These are phyloP conservation scores for Tenualosa thibaudeaui DNA, from an alignment of 2,797 vertebrate species.

Conservation along the genomic window DNA sequence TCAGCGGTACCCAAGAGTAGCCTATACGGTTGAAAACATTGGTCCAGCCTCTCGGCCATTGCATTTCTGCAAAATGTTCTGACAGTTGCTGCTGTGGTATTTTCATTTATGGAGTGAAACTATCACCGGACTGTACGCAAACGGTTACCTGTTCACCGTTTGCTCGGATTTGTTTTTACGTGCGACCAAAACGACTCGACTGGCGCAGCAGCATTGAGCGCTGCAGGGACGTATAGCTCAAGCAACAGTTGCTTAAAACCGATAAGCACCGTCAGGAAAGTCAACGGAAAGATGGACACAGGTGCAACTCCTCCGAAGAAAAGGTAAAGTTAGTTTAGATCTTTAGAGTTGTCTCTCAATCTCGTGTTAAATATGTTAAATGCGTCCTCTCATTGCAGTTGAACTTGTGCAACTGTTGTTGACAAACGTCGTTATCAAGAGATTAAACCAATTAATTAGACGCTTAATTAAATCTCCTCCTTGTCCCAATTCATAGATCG, in stretches of 20 bases:
- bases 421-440: not conserved
- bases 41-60: not conserved
- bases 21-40: conserved; percentile 10
- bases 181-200: not conserved
- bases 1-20: not conserved
- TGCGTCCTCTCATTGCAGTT: not conserved
- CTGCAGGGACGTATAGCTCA: not conserved
- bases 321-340: conserved; percentile 71
- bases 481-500: not conserved
- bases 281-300: conserved; percentile 71
- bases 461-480: not conserved
- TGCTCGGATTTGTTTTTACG: not conserved
- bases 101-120: not conserved
- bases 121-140: not conserved
- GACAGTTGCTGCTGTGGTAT: conserved; percentile 10
- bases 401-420: not conserved
- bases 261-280: not conserved
- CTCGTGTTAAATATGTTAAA: not conserved
- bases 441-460: not conserved
- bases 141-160: not conserved
- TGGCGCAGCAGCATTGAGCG: not conserved
- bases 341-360: not conserved
- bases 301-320: conserved; percentile 87
- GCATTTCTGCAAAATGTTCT: conserved; percentile 8
- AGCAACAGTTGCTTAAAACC: conserved; percentile 2